Conservation (phyloP, 2,888 invertebrate genomes). For the Pediacus dermestoides region DNA sequence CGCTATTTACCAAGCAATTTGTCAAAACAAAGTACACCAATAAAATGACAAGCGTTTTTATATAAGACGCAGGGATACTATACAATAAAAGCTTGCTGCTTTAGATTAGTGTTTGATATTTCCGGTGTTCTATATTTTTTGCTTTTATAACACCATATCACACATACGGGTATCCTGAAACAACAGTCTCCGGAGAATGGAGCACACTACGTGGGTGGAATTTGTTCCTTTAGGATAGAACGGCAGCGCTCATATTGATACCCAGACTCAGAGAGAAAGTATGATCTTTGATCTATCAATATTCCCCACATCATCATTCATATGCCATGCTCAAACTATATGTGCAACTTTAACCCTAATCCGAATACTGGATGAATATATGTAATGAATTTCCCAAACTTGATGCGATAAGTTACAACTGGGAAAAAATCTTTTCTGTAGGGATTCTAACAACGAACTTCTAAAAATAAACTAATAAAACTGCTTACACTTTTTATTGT, state of each 20-base stretch:
- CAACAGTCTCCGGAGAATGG: slow-evolving; percentile 37
- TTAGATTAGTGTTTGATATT: slow-evolving; percentile 32
- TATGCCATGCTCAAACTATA: slow-evolving; percentile 5
- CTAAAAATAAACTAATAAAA: too few species aligned
- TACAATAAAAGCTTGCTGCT: slow-evolving; percentile 28
- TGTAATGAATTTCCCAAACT: too few species aligned
- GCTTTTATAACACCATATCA: slow-evolving; percentile 35
- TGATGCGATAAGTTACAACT: too few species aligned
- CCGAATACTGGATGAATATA: too few species aligned
- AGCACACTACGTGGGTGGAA: slow-evolving; percentile 31
- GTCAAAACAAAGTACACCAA: too few species aligned
- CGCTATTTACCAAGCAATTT: too few species aligned
- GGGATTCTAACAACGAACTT: too few species aligned
- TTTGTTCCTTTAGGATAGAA: slow-evolving; percentile 12
- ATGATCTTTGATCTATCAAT: slow-evolving; percentile 32
- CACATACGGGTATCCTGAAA: slow-evolving; percentile 35
- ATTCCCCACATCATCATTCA: slow-evolving; percentile 23
- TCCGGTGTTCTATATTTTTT: slow-evolving; percentile 32
- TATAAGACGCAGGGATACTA: slow-evolving; percentile 20
- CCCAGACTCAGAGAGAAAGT: slow-evolving; percentile 13
- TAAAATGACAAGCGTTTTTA: slow-evolving; percentile 14
- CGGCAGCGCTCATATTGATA: slow-evolving; percentile 10
- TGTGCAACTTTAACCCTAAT: slow-evolving; percentile 8
- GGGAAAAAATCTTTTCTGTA: too few species aligned
- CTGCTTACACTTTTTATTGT: too few species aligned